Evolutionary conservation across 1,140 invertebrate genomes (phyloP).

Genomic region (Ephestia elutella): DNA sequence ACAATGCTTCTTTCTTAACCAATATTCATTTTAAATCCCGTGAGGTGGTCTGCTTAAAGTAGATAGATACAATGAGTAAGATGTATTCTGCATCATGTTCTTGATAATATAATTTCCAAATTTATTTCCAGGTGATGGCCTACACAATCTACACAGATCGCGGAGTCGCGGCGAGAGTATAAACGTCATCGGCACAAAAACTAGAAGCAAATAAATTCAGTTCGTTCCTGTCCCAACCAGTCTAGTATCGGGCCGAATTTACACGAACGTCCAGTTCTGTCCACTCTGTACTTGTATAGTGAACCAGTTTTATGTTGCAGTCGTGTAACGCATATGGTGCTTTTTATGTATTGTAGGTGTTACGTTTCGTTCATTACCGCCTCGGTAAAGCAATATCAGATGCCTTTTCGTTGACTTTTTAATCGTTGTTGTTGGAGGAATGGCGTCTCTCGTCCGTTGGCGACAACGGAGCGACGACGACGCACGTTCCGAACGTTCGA

Average conservation of each 20-base stretch:
- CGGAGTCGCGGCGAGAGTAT: slow-evolving; percentile 81
- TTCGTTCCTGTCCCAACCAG: slow-evolving; percentile 12
- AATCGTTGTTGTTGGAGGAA: slow-evolving; percentile 21
- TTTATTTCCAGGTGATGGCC: slow-evolving; percentile 64
- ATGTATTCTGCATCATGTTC: background rate
- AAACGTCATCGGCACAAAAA: slow-evolving; percentile 76
- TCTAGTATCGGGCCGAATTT: slow-evolving; percentile 39
- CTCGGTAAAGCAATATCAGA: slow-evolving; percentile 32
- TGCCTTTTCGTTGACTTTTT: slow-evolving; percentile 23
- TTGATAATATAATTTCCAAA: background rate
- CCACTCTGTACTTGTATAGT: slow-evolving; percentile 19
- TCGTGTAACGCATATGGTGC: slow-evolving; percentile 60
- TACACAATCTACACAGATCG: slow-evolving; percentile 76
- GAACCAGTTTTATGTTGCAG: slow-evolving; percentile 42
- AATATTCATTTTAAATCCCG: no score
- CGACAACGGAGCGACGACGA: slow-evolving; percentile 22
- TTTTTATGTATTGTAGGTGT: slow-evolving; percentile 40
- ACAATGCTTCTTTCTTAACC: no score
- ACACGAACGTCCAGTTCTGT: slow-evolving; percentile 40
- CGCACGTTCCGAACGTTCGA: slow-evolving; percentile 19
- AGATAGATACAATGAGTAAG: background rate
- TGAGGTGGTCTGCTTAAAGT: no score
- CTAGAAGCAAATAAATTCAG: slow-evolving; percentile 55
- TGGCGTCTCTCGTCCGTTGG: slow-evolving; percentile 32
- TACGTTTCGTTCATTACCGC: slow-evolving; percentile 21